Evolutionary conservation across 2,888 invertebrate genomes (phyloP).

Genomic region (Tetranychus piercei): DNA sequence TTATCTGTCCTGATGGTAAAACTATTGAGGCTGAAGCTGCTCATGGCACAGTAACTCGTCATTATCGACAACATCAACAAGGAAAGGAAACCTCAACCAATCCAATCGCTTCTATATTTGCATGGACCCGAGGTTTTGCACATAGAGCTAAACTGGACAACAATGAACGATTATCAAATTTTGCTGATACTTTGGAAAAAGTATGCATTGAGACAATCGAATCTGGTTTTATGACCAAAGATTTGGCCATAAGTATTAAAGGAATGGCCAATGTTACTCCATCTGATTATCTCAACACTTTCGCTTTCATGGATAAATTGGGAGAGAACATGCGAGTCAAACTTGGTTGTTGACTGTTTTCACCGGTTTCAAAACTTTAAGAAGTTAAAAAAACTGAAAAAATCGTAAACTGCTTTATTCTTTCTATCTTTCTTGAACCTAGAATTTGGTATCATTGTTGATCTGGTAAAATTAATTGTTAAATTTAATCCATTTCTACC

Average conservation of each 20-base stretch:
- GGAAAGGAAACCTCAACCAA: slow-evolving; percentile 97
- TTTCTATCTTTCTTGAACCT: no score
- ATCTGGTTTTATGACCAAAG: slow-evolving; percentile 87
- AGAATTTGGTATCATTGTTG: no score
- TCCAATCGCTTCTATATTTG: slow-evolving; percentile 93
- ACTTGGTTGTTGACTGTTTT: not conserved
- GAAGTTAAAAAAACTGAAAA: no score
- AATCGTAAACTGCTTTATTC: no score
- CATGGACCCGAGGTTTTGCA: slow-evolving; percentile 82
- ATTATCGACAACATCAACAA: slow-evolving; percentile 46
- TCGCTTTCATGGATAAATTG: slow-evolving; percentile 85
- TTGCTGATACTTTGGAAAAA: slow-evolving; percentile 65
- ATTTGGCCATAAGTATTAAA: slow-evolving; percentile 92
- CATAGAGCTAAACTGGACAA: slow-evolving; percentile 85
- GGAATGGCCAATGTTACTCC: slow-evolving; percentile 53
- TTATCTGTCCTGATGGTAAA: slow-evolving; percentile 89
- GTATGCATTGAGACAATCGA: slow-evolving; percentile 91
- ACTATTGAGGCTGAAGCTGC: slow-evolving; percentile 97
- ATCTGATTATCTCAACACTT: slow-evolving; percentile 81
- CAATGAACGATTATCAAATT: slow-evolving; percentile 53
- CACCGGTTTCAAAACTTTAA: not conserved
- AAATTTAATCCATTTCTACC: no score
- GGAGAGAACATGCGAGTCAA: slow-evolving; percentile 56
- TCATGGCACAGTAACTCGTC: slow-evolving; percentile 88
- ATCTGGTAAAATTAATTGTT: no score